A percentile compares a stretch with the other conserved stretches of the same genome.
Evolutionary conservation across 2,113 vertebrate species (phyloP).

Genomic region (Charina bottae): DNA sequence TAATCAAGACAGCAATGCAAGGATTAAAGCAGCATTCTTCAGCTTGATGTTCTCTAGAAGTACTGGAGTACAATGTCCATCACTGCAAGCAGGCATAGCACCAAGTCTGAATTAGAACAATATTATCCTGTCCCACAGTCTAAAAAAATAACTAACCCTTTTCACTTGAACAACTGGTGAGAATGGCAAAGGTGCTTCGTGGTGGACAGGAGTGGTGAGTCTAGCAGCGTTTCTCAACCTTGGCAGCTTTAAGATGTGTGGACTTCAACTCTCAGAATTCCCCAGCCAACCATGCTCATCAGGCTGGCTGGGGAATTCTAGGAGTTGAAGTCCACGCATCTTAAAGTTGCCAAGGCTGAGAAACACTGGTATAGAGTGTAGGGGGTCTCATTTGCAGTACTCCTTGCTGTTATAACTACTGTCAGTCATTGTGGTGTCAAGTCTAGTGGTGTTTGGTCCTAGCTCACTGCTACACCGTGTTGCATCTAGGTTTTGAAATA

Average conservation of each 20-base stretch:
- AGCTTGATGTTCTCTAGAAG: background rate
- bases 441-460: background rate
- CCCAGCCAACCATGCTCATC: background rate
- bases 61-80: background rate
- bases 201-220: too few relatives aligned
- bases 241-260: too few relatives aligned
- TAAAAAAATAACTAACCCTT: background rate
- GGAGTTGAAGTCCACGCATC: too few relatives aligned
- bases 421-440: background rate
- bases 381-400: background rate
- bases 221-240: too few relatives aligned
- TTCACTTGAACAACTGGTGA: background rate
- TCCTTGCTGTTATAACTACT: background rate
- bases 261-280: too few relatives aligned
- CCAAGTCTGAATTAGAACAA: background rate
- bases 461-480: background rate
- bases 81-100: background rate
- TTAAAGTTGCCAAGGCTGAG: too few relatives aligned
- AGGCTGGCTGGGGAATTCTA: background rate
- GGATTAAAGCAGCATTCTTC: background rate
- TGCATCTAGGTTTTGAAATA: background rate
- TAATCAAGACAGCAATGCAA: background rate
- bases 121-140: background rate
- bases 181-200: background rate
- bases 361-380: too few relatives aligned